Conservation (phyloP, 2,113 vertebrate species). For the Dicerorhinus sumatrensis region DNA sequence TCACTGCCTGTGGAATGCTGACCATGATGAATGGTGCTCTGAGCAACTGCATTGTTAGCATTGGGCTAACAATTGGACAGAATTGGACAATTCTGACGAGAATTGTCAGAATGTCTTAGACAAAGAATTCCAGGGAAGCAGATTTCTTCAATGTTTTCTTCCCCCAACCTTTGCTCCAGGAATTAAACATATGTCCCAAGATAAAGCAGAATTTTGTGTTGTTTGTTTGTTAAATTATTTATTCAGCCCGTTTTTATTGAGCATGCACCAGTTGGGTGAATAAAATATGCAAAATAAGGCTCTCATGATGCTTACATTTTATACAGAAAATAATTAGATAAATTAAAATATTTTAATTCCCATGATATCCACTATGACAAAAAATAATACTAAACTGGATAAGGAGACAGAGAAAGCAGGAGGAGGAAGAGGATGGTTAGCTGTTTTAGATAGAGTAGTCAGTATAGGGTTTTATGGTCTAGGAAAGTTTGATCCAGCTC, state of each 20-base stretch:
- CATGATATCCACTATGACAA: neutral
- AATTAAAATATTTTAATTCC: neutral
- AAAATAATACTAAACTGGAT: neutral
- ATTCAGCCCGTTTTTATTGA: neutral
- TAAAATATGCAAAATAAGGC: neutral
- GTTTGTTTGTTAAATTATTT: neutral
- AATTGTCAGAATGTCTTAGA: conserved; percentile 27
- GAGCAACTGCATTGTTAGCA: conserved; percentile 36
- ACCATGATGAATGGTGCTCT: conserved; percentile 58
- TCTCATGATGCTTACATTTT: neutral
- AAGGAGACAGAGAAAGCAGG: neutral
- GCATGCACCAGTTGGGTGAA: neutral
- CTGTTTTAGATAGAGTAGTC: neutral
- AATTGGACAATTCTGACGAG: neutral
- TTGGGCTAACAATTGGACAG: no score
- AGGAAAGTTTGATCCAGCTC: neutral
- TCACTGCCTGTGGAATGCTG: conserved; percentile 48
- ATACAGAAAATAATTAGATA: neutral
- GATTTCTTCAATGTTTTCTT: neutral
- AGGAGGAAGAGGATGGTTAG: neutral
- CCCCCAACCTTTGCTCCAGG: neutral
- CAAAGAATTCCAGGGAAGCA: neutral
- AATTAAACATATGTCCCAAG: neutral
- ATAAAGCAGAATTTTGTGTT: neutral
- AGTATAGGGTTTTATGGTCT: neutral